Base-by-base conservation (phyloP, 2,113 vertebrate genomes). In the Pantherophis guttatus region DNA sequence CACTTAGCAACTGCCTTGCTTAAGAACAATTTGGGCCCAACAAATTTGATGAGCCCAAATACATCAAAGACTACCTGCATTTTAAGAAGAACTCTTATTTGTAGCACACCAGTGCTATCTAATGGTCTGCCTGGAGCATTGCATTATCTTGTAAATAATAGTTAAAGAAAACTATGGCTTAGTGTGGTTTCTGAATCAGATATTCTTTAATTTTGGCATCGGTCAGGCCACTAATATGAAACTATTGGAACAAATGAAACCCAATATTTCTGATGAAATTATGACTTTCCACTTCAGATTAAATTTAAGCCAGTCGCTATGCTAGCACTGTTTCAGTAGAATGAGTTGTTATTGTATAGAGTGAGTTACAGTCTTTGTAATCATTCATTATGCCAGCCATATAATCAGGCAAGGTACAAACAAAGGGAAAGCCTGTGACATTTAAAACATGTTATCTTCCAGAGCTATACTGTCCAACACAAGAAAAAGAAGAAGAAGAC, bases 311-410 rank as follows among this genome's bases (percentile, higher is more conserved):
- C 29, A 87, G 11, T 53, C 3, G 29, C n/a, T 48, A 87, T 65
- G 29, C 70, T 65, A 8, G 12, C 29, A 33, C 52, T 87, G 23
- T 59, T 87, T n/a, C 70, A 58, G 44, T 29, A 62, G 89, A 52
- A 88, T 92, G 12, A 0, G 21, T 5, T 33, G 92, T 91, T 95
- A 94, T 48, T 96, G 92, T 93, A 91, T 92, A 92, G 93, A 95
- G 88, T 90, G 92, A 94, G 93, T 96, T 93, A 0, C 17, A 92
- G 91, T 92, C 94, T 81, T 81, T 17, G 12, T 33, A 15, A 62
- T 65, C 26, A 92, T 87, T 65, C 21, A 87, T 65, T 23, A 26
- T 33, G 12, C 57, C 50, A 87, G 33, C 86, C 52, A 48, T 92
- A 17, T 44, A 24, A 19, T 15, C 6, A 70, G 91, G 44, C 39